Evolutionary conservation across 1,140 invertebrate genomes (phyloP).

Genomic region (Drosophila sucinea): DNA sequence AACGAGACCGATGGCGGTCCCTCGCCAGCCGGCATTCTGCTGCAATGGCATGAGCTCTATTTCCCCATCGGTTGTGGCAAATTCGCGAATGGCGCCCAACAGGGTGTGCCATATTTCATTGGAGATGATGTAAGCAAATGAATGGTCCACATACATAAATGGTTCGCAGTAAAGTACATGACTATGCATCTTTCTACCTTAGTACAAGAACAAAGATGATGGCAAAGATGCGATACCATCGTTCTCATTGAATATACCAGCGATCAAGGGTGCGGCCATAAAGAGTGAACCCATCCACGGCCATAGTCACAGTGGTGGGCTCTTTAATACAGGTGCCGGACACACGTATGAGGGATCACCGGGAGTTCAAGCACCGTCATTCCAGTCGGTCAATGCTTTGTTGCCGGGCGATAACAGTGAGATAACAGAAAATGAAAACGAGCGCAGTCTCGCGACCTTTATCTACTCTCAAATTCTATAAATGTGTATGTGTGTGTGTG

Average conservation of each 20-base stretch:
- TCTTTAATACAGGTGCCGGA: conserved; percentile 77
- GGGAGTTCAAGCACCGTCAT: conserved; percentile 68
- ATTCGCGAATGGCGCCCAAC: conserved; percentile 77
- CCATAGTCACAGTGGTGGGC: conserved; percentile 37
- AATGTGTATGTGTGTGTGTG: conserved; percentile 1
- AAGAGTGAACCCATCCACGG: conserved; percentile 69
- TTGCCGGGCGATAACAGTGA: conserved; percentile 65
- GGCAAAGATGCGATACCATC: conserved; percentile 42
- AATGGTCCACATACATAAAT: background rate
- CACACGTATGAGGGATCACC: conserved; percentile 65
- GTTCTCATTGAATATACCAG: conserved; percentile 40
- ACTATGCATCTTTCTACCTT: conserved; percentile 32
- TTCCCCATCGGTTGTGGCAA: conserved; percentile 86
- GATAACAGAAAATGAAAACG: conserved; percentile 34
- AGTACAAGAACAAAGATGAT: conserved; percentile 57
- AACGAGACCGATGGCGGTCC: conserved; percentile 72
- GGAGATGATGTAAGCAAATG: conserved; percentile 63
- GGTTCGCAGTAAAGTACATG: background rate
- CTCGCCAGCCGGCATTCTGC: conserved; percentile 84
- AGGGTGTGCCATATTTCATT: conserved; percentile 67
- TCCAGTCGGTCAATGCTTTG: conserved; percentile 66
- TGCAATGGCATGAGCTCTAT: conserved; percentile 86
- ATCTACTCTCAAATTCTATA: conserved; percentile 35
- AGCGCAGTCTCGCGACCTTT: conserved; percentile 12
- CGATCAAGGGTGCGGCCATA: conserved; percentile 63